A percentile compares a stretch with the other conserved stretches of the same genome.
Evolutionary conservation across 2,888 invertebrate genomes (phyloP).

Genomic region (Ametastegia equiseti): DNA sequence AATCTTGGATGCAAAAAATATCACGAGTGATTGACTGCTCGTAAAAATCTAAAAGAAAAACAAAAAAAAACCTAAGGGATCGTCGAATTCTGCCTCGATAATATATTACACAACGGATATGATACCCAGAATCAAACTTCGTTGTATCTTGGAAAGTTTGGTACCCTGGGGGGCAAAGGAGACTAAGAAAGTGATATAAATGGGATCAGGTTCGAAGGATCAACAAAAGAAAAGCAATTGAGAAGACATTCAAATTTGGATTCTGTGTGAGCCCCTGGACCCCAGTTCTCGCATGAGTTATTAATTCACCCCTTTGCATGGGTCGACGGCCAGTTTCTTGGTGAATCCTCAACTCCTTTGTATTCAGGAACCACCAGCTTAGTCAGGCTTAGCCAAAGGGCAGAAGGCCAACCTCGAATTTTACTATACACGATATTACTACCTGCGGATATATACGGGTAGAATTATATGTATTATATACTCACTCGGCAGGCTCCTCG

Average conservation of each 20-base stretch:
- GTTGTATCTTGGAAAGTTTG: neutral
- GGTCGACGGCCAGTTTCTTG: neutral
- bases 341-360: neutral
- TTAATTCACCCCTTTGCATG: neutral
- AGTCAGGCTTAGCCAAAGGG: neutral
- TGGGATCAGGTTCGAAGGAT: neutral
- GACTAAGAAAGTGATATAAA: neutral
- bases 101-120: no score
- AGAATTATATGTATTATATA: constrained; percentile 46
- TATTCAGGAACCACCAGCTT: neutral
- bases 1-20: no score
- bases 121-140: no score
- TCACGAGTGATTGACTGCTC: no score
- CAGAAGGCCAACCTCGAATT: neutral
- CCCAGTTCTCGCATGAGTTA: neutral
- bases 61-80: no score
- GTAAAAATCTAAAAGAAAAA: no score
- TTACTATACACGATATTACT: neutral
- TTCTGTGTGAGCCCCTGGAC: neutral
- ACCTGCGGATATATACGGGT: neutral
- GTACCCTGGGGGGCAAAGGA: neutral
- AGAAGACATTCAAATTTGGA: neutral
- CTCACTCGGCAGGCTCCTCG: constrained; percentile 67
- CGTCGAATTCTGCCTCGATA: no score
- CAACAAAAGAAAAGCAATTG: neutral